A percentile compares a stretch with the other conserved stretches of the same genome.
These are phyloP conservation scores for Leptocoma aspasia DNA, from an alignment of 2,113 vertebrate genomes.

Conservation along the genomic window DNA sequence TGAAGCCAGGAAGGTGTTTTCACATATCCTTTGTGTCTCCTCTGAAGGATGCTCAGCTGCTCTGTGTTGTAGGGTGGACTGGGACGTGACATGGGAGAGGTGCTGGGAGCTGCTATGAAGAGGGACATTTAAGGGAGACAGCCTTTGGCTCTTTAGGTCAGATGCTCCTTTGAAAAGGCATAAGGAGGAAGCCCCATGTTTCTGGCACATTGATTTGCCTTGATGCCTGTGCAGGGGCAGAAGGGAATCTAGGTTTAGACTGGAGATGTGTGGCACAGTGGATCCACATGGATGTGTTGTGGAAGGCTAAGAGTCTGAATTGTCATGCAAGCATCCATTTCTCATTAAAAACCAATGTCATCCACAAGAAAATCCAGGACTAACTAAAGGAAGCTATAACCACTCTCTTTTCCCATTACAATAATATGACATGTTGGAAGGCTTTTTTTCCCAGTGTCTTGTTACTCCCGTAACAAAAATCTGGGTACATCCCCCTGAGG, in stretches of 20 bases:
- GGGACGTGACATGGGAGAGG: rapidly evolving
- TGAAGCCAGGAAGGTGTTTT: neutral
- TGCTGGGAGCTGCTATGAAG: neutral
- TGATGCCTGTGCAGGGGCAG: neutral
- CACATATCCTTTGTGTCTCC: neutral
- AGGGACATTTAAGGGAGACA: neutral
- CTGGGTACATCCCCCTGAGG: neutral
- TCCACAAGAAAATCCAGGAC: neutral
- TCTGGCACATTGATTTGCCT: neutral
- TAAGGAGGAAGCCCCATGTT: neutral
- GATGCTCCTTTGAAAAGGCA: neutral
- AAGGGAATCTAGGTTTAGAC: neutral
- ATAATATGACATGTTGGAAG: neutral
- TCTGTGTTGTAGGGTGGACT: neutral
- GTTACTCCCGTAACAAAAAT: neutral
- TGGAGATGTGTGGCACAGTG: neutral
- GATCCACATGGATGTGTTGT: neutral
- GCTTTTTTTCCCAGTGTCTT: neutral
- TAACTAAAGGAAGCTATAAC: neutral
- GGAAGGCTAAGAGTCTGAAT: neutral
- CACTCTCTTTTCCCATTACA: neutral
- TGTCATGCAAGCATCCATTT: neutral
- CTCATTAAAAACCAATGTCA: neutral
- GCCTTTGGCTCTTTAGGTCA: neutral
- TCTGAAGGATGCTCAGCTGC: neutral